These are phyloP conservation scores for Scortum barcoo DNA, from an alignment of 2,113 vertebrate species.

Conservation along the genomic window DNA sequence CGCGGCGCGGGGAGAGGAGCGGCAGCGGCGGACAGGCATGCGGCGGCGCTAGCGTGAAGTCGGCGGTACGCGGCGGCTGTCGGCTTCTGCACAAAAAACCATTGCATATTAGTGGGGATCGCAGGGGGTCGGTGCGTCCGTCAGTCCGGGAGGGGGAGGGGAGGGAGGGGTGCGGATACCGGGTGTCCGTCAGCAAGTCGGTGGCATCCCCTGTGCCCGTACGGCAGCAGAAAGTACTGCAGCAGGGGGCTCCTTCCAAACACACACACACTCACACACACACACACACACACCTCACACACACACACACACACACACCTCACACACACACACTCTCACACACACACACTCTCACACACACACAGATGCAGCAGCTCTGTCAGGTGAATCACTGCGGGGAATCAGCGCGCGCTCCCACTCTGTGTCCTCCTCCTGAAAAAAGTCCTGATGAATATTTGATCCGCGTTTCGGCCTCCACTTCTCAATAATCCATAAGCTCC, in stretches of 20 bases:
- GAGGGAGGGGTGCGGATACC: constrained; percentile 86
- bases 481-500: constrained; percentile 84
- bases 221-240: constrained; percentile 89
- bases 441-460: constrained; percentile 76
- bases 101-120: constrained; percentile 90
- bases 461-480: constrained; percentile 67
- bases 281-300: constrained; percentile 50
- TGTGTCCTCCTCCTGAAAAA: constrained; percentile 54
- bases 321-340: constrained; percentile 53
- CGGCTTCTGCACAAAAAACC: constrained; percentile 93
- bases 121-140: constrained; percentile 75
- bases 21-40: constrained; percentile 78
- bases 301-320: constrained; percentile 82
- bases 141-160: constrained; percentile 82
- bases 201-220: constrained; percentile 77
- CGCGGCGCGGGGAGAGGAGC: constrained; percentile 79
- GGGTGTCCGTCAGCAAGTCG: constrained; percentile 75
- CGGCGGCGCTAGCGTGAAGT: constrained; percentile 90
- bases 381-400: constrained; percentile 73
- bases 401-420: constrained; percentile 41
- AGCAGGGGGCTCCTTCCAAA: constrained; percentile 89
- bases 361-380: constrained; percentile 84
- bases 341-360: constrained; percentile 49
- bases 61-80: constrained; percentile 86
- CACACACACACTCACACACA: constrained; percentile 82